These are phyloP conservation scores for Hemaris fuciformis DNA, from an alignment of 2,888 invertebrate species.

Conservation along the genomic window DNA sequence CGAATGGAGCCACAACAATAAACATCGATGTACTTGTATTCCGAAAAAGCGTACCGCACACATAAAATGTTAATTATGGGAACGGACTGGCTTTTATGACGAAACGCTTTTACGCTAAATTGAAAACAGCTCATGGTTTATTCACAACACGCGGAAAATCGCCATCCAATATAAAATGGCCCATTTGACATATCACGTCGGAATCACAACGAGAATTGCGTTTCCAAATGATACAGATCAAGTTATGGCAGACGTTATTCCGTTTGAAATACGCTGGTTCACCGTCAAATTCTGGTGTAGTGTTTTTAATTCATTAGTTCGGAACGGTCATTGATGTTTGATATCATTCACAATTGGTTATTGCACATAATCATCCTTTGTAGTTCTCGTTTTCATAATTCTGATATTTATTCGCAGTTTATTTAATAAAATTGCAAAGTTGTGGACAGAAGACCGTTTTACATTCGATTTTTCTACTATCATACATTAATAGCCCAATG, in stretches of 20 bases:
- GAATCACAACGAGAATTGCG: slow-evolving; percentile 21
- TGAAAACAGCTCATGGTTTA: slow-evolving; percentile 80
- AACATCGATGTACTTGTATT: slow-evolving; percentile 37
- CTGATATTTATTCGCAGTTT: not conserved
- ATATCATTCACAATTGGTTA: slow-evolving; percentile 13
- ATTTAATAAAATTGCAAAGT: not conserved
- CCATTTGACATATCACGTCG: slow-evolving; percentile 45
- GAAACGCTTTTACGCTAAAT: slow-evolving; percentile 77
- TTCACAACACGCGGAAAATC: slow-evolving; percentile 63
- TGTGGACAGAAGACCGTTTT: no score
- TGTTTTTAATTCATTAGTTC: slow-evolving; percentile 53
- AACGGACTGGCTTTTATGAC: slow-evolving; percentile 67
- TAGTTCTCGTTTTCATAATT: not conserved
- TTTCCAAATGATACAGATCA: slow-evolving; percentile 37
- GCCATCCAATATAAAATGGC: slow-evolving; percentile 50
- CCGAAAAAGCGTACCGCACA: slow-evolving; percentile 44
- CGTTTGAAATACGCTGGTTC: slow-evolving; percentile 38
- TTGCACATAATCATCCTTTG: not conserved
- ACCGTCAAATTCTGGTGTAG: slow-evolving; percentile 47
- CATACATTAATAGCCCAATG: no score
- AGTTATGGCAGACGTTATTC: slow-evolving; percentile 38
- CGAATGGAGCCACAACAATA: slow-evolving; percentile 28
- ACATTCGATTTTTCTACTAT: no score
- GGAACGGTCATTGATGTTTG: slow-evolving; percentile 14
- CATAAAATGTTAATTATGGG: slow-evolving; percentile 71